Conservation (phyloP, 2,888 invertebrate genomes). For the Agrilus biguttatus region DNA sequence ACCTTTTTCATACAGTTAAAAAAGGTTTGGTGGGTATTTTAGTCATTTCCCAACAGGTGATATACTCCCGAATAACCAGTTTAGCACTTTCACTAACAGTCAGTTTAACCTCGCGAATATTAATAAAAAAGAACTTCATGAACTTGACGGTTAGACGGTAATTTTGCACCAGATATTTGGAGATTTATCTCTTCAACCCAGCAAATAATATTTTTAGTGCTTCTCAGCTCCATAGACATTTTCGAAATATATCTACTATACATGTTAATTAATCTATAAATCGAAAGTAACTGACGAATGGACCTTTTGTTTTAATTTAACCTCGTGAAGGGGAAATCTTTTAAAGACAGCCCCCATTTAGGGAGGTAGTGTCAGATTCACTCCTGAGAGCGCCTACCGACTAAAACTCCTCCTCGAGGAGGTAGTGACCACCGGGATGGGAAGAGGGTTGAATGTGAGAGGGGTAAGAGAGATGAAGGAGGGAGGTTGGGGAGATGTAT, state of each 20-base stretch:
- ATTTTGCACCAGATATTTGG: slow-evolving; percentile 7
- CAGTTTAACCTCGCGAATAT: slow-evolving; percentile 8
- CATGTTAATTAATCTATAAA: neutral
- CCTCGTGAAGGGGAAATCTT: no score
- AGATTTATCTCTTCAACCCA: slow-evolving; percentile 2
- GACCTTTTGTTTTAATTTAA: no score
- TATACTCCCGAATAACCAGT: slow-evolving; percentile 4
- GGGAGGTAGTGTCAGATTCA: no score
- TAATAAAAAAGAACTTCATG: slow-evolving; percentile 8
- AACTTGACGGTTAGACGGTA: slow-evolving; percentile 10
- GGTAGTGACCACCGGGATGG: no score
- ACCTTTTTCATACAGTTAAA: slow-evolving; percentile 12
- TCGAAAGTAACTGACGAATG: slow-evolving; percentile 2
- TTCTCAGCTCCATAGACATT: no score
- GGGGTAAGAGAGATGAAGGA: no score
- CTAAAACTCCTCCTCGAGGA: no score
- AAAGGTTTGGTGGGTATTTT: slow-evolving; percentile 13
- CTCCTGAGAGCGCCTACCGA: no score
- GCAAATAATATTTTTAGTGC: slow-evolving; percentile 3
- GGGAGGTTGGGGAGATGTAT: no score
- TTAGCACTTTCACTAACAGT: slow-evolving; percentile 8
- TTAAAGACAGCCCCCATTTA: no score
- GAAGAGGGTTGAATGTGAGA: no score
- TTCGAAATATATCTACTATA: no score
- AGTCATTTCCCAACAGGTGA: slow-evolving; percentile 19